Base-by-base conservation (phyloP, 2,888 invertebrate genomes). In the Agonopterix alstromeriana region DNA sequence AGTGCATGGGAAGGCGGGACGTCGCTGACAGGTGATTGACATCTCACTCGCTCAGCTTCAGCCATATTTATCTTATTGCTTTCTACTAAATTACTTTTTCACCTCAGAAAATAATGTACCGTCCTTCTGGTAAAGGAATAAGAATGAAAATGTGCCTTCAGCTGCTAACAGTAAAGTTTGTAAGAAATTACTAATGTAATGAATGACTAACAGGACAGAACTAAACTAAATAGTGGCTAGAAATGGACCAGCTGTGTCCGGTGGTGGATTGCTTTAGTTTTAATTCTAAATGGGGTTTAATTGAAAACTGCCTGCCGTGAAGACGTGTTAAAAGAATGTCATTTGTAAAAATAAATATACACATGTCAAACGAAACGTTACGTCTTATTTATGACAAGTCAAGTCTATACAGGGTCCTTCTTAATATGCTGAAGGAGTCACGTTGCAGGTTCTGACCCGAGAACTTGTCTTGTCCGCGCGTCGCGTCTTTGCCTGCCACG, bases 1-100 rank as follows among this genome's bases (percentile, higher is more conserved):
- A 81, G 82, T 61, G 73, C 77, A 84, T 80, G 74, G 75, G 70
- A 74, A 71, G 62, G 73, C 74, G 78, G 79, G 81, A 85, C 80
- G 72, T 77, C 73, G 82, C 67, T 85, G 87, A 88, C 87, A 85
- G 80, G 73, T 87, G 87, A 88, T 87, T 88, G 87, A 88, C 87
- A 67, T 82, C 87, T 88, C 76, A 87, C 87, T 88, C 82, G 79
- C 65, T 67, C 77, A 70, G 68, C 68, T 73, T 70, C 76, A 63
- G 77, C 82, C 84, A 82, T 84, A 79, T 87, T 86, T 83, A 84
- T 82, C 77, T 82, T 78, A 80, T 81, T 81, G 73, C 73, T 65
- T 63, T 61, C 56, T 50, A 63, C 69, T 59, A 73, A 59, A 46
- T 42, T 56, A 45, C 45, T 45, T 52, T 49, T 55, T 55, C 52